These are phyloP conservation scores for Lacerta agilis DNA, from an alignment of 2,797 vertebrate species.

Conservation along the genomic window DNA sequence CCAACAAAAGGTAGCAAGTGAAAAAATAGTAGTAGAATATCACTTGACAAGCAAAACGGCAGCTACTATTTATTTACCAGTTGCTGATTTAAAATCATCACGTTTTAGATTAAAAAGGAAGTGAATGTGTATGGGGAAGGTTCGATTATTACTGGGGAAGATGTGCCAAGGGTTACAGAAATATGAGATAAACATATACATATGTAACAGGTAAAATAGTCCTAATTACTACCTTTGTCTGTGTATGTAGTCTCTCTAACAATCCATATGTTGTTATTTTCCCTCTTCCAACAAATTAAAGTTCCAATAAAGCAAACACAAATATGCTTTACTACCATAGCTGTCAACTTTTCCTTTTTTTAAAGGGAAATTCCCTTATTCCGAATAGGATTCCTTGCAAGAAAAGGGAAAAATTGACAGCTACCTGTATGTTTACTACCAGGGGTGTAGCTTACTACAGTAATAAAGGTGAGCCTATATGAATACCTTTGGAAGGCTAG, in stretches of 20 bases:
- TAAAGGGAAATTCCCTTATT: too few relatives aligned
- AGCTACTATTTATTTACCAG: not conserved
- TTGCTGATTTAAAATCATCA: not conserved
- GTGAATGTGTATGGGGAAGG: not conserved
- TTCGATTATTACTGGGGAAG: not conserved
- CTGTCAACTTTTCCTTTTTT: too few relatives aligned
- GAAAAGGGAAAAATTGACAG: too few relatives aligned
- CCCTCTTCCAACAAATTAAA: not conserved
- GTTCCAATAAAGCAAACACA: not conserved
- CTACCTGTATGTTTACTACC: not conserved
- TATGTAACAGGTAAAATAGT: not conserved
- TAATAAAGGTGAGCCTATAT: constrained; percentile 6
- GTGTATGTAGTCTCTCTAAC: not conserved
- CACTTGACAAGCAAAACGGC: not conserved
- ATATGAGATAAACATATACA: not conserved
- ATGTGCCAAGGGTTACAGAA: too few relatives aligned
- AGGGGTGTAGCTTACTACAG: not conserved
- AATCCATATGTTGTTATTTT: not conserved
- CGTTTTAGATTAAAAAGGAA: not conserved
- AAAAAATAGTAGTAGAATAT: not conserved
- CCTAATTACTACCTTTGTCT: not conserved
- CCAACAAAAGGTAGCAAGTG: not conserved
- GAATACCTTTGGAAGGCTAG: not conserved
- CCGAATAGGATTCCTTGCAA: too few relatives aligned
- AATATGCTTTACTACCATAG: not conserved